phyloP scores from a whole-genome alignment of 2,797 vertebrate genomes.

The Molossus alvarezi region DNA sequence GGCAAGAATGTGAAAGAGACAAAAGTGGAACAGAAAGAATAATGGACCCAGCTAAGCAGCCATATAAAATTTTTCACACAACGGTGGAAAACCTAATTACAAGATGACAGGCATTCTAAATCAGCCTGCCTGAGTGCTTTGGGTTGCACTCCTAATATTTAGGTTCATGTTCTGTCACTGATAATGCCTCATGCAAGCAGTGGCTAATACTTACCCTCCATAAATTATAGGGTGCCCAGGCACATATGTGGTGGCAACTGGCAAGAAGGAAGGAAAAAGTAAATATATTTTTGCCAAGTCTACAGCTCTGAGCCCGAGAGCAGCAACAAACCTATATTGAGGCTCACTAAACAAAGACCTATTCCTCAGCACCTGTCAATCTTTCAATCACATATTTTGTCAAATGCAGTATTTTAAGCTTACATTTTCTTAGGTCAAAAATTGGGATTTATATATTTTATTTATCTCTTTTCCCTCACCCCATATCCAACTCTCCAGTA shows the following conservation, averaged over 20 bases:
- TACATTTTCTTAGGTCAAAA: neutral
- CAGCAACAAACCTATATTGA: neutral
- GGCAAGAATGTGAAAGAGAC: neutral
- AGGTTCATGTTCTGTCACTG: neutral
- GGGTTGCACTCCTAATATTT: neutral
- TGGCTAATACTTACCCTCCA: neutral
- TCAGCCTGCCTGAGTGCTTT: neutral
- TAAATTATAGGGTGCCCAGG: neutral
- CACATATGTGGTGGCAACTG: neutral
- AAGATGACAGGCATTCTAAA: conserved; percentile 55
- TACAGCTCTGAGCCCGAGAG: neutral
- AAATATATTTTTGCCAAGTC: neutral
- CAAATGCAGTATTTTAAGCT: neutral
- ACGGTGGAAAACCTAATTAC: conserved; percentile 49
- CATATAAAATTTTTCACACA: conserved; percentile 12
- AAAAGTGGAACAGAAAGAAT: conserved; percentile 21
- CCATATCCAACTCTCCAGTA: neutral
- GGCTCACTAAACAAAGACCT: neutral
- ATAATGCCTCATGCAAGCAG: neutral
- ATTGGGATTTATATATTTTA: neutral
- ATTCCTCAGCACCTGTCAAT: neutral
- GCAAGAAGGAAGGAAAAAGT: conserved; percentile 29
- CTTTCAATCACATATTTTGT: neutral
- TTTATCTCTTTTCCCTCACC: neutral
- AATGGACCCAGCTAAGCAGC: neutral